Evolutionary conservation across 2,888 invertebrate genomes (phyloP).

Genomic region (Flexamia atlantica): DNA sequence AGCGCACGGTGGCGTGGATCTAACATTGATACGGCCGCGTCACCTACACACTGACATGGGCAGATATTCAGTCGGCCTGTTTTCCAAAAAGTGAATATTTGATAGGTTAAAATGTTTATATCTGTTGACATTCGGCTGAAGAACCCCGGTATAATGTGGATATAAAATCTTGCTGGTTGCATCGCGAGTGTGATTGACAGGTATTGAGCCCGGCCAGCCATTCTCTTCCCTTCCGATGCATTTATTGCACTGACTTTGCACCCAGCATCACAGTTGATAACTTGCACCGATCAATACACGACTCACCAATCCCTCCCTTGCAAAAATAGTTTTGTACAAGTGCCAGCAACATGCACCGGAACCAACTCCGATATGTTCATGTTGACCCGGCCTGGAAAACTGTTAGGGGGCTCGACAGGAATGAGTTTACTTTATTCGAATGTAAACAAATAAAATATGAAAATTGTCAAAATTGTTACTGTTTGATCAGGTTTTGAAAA

Average conservation of each 20-base stretch:
- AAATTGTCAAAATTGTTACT: too few species aligned
- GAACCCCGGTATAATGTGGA: slow-evolving; percentile 51
- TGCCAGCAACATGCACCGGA: not conserved
- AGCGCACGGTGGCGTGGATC: slow-evolving; percentile 11
- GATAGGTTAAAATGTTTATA: slow-evolving; percentile 60
- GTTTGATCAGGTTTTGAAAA: too few species aligned
- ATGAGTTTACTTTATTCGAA: too few species aligned
- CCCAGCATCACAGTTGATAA: slow-evolving; percentile 19
- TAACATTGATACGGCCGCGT: slow-evolving; percentile 49
- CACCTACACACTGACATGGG: slow-evolving; percentile 45
- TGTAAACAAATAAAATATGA: too few species aligned
- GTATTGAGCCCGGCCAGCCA: slow-evolving; percentile 39
- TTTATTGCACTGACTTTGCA: slow-evolving; percentile 54
- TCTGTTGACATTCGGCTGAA: slow-evolving; percentile 57
- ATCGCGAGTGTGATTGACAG: slow-evolving; percentile 53
- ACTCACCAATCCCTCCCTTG: slow-evolving; percentile 28
- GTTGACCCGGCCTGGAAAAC: not conserved
- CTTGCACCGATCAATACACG: slow-evolving; percentile 40
- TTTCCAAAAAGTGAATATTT: slow-evolving; percentile 56
- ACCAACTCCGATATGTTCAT: not conserved
- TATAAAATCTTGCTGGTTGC: slow-evolving; percentile 53
- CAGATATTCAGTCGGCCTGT: slow-evolving; percentile 42
- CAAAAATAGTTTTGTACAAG: slow-evolving; percentile 39
- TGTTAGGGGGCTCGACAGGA: too few species aligned
- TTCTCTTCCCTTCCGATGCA: slow-evolving; percentile 50